phyloP scores from a whole-genome alignment of 2,113 vertebrate species.

The Gallinago jamesoni region DNA sequence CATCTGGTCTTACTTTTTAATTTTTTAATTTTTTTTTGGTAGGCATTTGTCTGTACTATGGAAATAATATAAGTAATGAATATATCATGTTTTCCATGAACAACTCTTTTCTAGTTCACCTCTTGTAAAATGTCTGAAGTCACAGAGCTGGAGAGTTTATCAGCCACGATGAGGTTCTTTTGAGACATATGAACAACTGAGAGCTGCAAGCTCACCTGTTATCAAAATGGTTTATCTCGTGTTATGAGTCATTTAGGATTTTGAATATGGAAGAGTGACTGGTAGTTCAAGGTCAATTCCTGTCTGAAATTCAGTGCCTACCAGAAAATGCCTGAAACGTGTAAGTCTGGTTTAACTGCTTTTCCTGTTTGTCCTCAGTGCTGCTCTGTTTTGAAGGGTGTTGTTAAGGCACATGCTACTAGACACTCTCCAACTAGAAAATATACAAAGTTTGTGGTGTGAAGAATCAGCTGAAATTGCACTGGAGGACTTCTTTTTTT shows the following conservation, averaged over 20 bases:
- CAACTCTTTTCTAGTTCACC: background rate
- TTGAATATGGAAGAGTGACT: background rate
- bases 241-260: background rate
- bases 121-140: background rate
- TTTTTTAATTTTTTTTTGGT: background rate
- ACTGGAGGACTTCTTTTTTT: background rate
- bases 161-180: background rate
- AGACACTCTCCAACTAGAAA: background rate
- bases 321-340: background rate
- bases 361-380: background rate
- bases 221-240: background rate
- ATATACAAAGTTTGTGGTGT: background rate
- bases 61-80: background rate
- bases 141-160: background rate
- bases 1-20: background rate
- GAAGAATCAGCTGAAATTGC: background rate
- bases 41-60: background rate
- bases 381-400: background rate
- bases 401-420: background rate
- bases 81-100: background rate
- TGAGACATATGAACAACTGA: background rate
- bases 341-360: background rate
- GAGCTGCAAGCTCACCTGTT: background rate
- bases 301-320: background rate
- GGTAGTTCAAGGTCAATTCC: background rate